Evolutionary conservation across 2,888 invertebrate genomes (phyloP).

Genomic region (Carpatolechia fugitivella): DNA sequence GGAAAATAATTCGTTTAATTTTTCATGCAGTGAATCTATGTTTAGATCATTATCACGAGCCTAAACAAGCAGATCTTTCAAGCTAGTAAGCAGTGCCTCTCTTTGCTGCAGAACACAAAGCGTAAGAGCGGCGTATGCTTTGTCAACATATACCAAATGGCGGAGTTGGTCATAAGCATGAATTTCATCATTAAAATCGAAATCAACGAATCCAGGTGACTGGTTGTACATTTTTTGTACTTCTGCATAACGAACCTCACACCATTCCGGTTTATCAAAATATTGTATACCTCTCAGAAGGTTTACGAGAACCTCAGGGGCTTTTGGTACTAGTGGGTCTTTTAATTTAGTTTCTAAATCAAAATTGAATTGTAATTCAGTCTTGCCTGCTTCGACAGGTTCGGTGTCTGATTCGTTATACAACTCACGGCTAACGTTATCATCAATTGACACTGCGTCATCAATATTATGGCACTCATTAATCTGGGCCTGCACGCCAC

Average conservation of each 20-base stretch:
- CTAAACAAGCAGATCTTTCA: constrained; percentile 11
- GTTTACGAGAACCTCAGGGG: background rate
- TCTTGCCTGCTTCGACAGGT: background rate
- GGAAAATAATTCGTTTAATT: constrained; percentile 14
- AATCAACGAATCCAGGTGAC: constrained; percentile 17
- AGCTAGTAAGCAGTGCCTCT: constrained; percentile 8
- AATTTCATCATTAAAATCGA: constrained; percentile 20
- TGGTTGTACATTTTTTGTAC: constrained; percentile 2
- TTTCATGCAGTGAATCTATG: background rate
- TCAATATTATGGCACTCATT: background rate
- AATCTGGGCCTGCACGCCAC: background rate
- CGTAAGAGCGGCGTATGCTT: constrained; percentile 18
- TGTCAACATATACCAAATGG: constrained; percentile 15
- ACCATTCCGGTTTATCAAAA: background rate
- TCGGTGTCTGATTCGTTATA: background rate
- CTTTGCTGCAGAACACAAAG: constrained; percentile 18
- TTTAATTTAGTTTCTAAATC: background rate
- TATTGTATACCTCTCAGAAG: background rate
- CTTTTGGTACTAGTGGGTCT: background rate
- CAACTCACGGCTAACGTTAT: background rate
- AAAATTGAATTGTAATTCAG: background rate
- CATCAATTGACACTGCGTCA: background rate
- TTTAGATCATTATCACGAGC: background rate
- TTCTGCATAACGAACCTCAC: background rate
- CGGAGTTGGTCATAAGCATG: constrained; percentile 12